Base-by-base conservation (phyloP, 2,113 vertebrate genomes). In the Nothoprocta pentlandii region DNA sequence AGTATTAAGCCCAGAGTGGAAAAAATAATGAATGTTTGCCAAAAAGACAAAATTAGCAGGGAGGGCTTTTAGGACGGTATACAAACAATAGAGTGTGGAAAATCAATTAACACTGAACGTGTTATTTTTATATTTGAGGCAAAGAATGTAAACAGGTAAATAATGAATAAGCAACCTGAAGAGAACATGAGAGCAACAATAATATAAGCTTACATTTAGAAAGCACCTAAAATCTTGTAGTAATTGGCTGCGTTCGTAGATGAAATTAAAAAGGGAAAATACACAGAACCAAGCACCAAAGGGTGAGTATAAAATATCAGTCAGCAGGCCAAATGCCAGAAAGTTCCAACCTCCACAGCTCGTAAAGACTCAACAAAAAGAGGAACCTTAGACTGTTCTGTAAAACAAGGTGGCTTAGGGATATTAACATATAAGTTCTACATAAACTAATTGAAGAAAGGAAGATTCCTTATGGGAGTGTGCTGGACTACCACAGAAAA, bases 31-130 rank as follows among this genome's bases (percentile, higher is more conserved):
- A 93, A 20, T 81, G 88, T 82, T 94, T 97, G 97, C 97, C 97
- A 97, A 96, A 95, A 95, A 68, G 92, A 96, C 94, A 95, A 94
- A 96, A 94, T 94, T 79, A 95, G 95, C 91, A 93, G 86, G 78
- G 93, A 95, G 93, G 80, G 89, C 93, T 94, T 93, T 84, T 97
- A 94, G 96, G 94, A 94, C 69, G 36, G 91, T 92, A 94, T 96
- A 95, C 93, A 94, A 96, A 96, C 97, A 96, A 95, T 93, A 82
- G 95, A 88, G 95, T 92, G 94, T 97, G 97, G 96, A 97, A 97
- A 97, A 97, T 89, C 91, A 94, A 97, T 97, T 97, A 97, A 96
- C 93, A 88, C 56, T 88, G 88, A 97, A 96, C 0, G 80, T 95
- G 93, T 94, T 92, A 94, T 97, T 96, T 95, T 95, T 96, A 64